phyloP scores from a whole-genome alignment of 2,888 invertebrate species.

The Matsumyia berberina region DNA sequence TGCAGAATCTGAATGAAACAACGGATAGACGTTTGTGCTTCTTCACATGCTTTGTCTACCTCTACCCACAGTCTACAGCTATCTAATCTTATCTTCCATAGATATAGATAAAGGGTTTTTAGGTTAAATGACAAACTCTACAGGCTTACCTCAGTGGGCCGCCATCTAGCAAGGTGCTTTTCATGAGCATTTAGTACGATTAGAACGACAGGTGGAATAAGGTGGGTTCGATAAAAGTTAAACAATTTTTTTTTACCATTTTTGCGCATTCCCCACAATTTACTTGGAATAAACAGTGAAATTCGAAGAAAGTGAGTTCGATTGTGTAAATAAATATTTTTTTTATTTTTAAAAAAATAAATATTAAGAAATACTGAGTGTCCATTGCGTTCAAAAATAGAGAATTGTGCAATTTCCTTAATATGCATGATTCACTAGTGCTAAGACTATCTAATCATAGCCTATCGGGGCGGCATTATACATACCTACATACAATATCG shows the following conservation, averaged over 20 bases:
- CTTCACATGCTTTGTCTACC: not conserved
- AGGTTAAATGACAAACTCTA: not conserved
- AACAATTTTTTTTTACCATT: slow-evolving; percentile 4
- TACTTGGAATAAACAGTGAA: slow-evolving; percentile 5
- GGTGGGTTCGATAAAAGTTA: slow-evolving; percentile 27
- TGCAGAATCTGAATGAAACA: too few species aligned
- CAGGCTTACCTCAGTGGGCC: not conserved
- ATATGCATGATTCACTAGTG: slow-evolving; percentile 13
- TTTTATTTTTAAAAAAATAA: not conserved
- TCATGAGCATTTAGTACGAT: slow-evolving; percentile 36
- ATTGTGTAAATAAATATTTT: not conserved
- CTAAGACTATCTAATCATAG: slow-evolving; percentile 21
- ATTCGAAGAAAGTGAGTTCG: slow-evolving; percentile 24
- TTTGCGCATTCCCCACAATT: not conserved
- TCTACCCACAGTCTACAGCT: not conserved
- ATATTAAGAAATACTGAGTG: not conserved
- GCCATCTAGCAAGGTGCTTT: slow-evolving; percentile 30
- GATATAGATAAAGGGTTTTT: slow-evolving; percentile 5
- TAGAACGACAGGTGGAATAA: slow-evolving; percentile 52
- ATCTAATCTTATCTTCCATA: slow-evolving; percentile 2
- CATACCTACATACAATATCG: too few species aligned
- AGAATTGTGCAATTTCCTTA: not conserved
- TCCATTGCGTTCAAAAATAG: not conserved
- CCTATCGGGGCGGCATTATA: slow-evolving; percentile 10
- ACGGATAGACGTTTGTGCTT: too few species aligned